Evolutionary conservation across 2,888 invertebrate genomes (phyloP).

Genomic region (Empis livida): DNA sequence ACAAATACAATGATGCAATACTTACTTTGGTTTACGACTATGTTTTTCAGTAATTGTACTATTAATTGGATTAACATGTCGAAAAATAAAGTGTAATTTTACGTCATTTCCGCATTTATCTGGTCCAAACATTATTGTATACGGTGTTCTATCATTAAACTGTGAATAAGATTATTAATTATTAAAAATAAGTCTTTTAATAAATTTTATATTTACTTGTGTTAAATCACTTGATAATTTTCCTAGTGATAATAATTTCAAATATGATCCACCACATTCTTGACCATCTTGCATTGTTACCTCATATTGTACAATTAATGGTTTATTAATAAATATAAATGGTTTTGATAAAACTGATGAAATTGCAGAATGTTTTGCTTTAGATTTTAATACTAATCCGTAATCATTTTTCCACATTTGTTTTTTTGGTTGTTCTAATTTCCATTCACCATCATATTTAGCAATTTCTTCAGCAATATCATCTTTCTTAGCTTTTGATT

Average conservation of each 20-base stretch:
- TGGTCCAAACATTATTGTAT: slow-evolving; percentile 99
- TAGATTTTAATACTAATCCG: slow-evolving; percentile 81
- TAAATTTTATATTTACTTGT: slow-evolving; percentile 29
- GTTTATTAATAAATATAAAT: slow-evolving; percentile 68
- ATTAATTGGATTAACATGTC: slow-evolving; percentile 87
- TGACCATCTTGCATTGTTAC: slow-evolving; percentile 87
- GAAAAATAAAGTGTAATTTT: slow-evolving; percentile 87
- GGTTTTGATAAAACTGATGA: slow-evolving; percentile 61
- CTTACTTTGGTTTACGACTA: slow-evolving; percentile 75
- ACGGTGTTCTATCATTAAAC: slow-evolving; percentile 92
- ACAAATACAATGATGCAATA: slow-evolving; percentile 6
- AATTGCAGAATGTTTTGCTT: slow-evolving; percentile 94
- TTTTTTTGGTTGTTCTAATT: slow-evolving; percentile 60
- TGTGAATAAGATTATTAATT: slow-evolving; percentile 9
- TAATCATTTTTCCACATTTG: slow-evolving; percentile 71
- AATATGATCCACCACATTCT: slow-evolving; percentile 96
- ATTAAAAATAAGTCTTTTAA: neutral
- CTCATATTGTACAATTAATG: slow-evolving; percentile 86
- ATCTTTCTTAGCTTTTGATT: slow-evolving; percentile 86
- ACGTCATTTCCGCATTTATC: slow-evolving; percentile 97
- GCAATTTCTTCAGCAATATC: slow-evolving; percentile 76
- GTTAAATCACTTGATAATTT: slow-evolving; percentile 56
- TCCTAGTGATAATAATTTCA: slow-evolving; percentile 77
- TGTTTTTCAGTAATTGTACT: slow-evolving; percentile 89
- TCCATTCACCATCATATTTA: slow-evolving; percentile 84